These are phyloP conservation scores for Planococcus citri DNA, from an alignment of 1,140 invertebrate genomes.

Conservation along the genomic window DNA sequence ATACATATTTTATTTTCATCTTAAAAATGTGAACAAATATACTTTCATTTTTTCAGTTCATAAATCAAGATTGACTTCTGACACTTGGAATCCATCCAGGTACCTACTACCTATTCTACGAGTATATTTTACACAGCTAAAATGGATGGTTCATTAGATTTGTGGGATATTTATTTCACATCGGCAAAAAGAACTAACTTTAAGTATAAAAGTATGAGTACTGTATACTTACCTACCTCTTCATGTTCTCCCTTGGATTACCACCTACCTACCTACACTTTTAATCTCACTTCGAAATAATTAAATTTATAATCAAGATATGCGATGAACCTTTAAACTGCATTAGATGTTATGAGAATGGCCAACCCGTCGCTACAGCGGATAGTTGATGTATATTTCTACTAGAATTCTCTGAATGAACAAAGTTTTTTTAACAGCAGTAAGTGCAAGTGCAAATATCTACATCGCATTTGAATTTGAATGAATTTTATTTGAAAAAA, in stretches of 20 bases:
- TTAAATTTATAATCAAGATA: constrained; percentile 33
- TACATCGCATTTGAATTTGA: neutral
- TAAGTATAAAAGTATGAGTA: constrained; percentile 59
- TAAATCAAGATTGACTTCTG: constrained; percentile 58
- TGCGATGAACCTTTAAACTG: constrained; percentile 48
- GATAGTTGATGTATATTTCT: constrained; percentile 72
- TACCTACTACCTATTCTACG: too few relatives aligned
- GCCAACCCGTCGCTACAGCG: constrained; percentile 67
- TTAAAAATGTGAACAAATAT: too few relatives aligned
- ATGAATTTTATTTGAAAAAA: neutral
- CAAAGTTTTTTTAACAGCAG: constrained; percentile 69
- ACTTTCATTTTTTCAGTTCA: constrained; percentile 39
- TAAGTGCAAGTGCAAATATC: too few relatives aligned
- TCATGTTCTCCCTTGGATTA: neutral
- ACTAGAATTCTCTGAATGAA: constrained; percentile 80
- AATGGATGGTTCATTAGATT: constrained; percentile 74
- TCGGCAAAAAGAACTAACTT: constrained; percentile 68
- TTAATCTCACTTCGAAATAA: too few relatives aligned
- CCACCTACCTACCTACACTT: too few relatives aligned
- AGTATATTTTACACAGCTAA: constrained; percentile 75
- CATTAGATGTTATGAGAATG: constrained; percentile 48
- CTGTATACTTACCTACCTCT: too few relatives aligned
- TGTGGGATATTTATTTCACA: constrained; percentile 83
- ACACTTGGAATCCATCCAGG: constrained; percentile 78
- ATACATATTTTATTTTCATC: neutral